Base-by-base conservation (phyloP, 2,888 invertebrate genomes). In the Troides helena region DNA sequence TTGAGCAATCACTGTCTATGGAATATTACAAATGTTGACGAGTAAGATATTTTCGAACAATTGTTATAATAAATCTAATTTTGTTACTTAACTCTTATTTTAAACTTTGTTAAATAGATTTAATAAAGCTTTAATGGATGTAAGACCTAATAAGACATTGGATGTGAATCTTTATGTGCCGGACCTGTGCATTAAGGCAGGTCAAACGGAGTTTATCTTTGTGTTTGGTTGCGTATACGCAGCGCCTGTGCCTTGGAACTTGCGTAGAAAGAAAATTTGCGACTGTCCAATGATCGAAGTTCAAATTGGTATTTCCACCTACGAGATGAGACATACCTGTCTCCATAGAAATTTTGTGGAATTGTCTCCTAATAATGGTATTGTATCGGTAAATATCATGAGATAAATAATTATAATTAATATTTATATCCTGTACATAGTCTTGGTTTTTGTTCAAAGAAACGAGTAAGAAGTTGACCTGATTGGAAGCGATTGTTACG, bases 1-100 rank as follows among this genome's bases (percentile, higher is more conserved):
- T 78, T 92, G 67, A 92, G 90, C 74, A 89, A 92, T 76, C 87
- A 92, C 72, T 90, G 90, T 73, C 82, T 92, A 65, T 92, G 92
- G 92, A 91, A 89, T 74, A 86, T 92, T 50, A 77, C 83, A n/a
- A 92, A 92, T 71, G 81, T 92, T 0, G 82, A 87, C 30, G 88
- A 85, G 93, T 92, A 77, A 76, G 92, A 87, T 74, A 56, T 60
- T 46, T 53, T 46, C 46, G 67, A 18, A 50, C 21, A 59, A n/a
- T n/a, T 21, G 39, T 61, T n/a, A 14, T 23, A 6, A 62, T 14
- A 60, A 23, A 57, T 23, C 65, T n/a, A 30, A 39, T 56, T 57
- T 65, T 58, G 6, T 39, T 62, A 57, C 66, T 50, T 50, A 43
- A 39, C 62, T 30, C 30, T 14, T 56, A 46, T 62, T 21, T 1